These are phyloP conservation scores for Brevipalpus yothersi DNA, from an alignment of 1,140 invertebrate genomes.

Conservation along the genomic window DNA sequence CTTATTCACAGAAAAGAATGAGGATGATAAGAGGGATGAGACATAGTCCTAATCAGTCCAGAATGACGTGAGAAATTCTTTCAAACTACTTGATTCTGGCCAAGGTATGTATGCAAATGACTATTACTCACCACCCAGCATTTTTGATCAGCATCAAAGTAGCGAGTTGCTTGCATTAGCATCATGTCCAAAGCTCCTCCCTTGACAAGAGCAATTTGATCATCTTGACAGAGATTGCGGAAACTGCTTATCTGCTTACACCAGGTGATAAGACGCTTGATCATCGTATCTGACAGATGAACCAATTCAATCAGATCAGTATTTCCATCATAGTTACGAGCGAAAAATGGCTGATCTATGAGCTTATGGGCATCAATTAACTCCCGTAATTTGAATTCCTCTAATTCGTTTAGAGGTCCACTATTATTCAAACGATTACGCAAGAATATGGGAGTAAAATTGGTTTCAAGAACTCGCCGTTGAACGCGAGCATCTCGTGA, in stretches of 20 bases:
- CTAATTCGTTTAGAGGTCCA: background rate
- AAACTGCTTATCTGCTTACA: constrained; percentile 66
- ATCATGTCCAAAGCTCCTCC: constrained; percentile 74
- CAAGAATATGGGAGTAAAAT: background rate
- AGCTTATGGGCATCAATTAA: background rate
- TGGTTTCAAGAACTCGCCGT: background rate
- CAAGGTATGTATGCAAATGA: background rate
- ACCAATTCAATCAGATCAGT: constrained; percentile 42
- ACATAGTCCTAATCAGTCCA: too few relatives aligned
- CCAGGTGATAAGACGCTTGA: constrained; percentile 68
- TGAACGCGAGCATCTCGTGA: background rate
- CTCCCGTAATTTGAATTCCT: background rate
- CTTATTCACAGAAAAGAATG: too few relatives aligned
- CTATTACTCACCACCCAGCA: constrained; percentile 33
- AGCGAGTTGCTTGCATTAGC: constrained; percentile 61
- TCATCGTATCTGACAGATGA: constrained; percentile 68
- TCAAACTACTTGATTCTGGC: too few relatives aligned
- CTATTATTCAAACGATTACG: background rate
- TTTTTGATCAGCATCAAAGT: constrained; percentile 55
- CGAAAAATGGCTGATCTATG: background rate
- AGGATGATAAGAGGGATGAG: too few relatives aligned
- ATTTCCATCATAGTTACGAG: background rate
- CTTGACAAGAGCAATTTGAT: constrained; percentile 67
- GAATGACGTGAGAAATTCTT: too few relatives aligned
- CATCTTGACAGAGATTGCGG: constrained; percentile 67